Evolutionary conservation across 2,797 vertebrate species (phyloP).

Genomic region (Catamblyrhynchus diadema): DNA sequence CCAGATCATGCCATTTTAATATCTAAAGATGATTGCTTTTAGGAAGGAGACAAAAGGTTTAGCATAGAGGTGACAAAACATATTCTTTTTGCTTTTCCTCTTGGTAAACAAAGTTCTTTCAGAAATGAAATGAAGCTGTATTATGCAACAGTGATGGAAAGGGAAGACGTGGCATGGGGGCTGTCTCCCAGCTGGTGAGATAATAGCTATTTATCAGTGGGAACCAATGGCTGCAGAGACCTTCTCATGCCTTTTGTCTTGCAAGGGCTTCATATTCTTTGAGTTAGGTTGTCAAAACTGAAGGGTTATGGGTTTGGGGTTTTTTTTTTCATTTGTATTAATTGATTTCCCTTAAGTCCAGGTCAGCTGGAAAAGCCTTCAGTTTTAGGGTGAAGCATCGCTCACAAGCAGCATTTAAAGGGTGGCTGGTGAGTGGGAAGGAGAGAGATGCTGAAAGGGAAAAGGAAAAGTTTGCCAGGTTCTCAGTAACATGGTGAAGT

Average conservation of each 20-base stretch:
- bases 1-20: slow-evolving; percentile 55
- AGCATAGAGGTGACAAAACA: slow-evolving; percentile 70
- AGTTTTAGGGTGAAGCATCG: neutral
- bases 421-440: neutral
- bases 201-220: slow-evolving; percentile 4
- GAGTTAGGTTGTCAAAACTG: neutral
- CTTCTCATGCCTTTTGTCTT: neutral
- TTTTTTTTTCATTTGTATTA: neutral
- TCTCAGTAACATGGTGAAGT: neutral
- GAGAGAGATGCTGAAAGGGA: neutral
- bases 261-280: neutral
- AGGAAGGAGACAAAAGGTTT: slow-evolving; percentile 67
- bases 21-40: slow-evolving; percentile 74
- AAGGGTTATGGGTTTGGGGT: neutral
- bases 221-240: neutral
- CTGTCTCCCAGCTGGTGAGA: slow-evolving; percentile 9
- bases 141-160: slow-evolving; percentile 51
- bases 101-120: slow-evolving; percentile 71
- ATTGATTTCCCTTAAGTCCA: neutral
- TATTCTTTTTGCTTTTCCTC: slow-evolving; percentile 67
- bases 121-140: slow-evolving; percentile 67
- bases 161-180: neutral
- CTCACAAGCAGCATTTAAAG: neutral
- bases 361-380: neutral
- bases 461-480: neutral